phyloP scores from a whole-genome alignment of 2,888 invertebrate genomes.

The Cantharis nigra region DNA sequence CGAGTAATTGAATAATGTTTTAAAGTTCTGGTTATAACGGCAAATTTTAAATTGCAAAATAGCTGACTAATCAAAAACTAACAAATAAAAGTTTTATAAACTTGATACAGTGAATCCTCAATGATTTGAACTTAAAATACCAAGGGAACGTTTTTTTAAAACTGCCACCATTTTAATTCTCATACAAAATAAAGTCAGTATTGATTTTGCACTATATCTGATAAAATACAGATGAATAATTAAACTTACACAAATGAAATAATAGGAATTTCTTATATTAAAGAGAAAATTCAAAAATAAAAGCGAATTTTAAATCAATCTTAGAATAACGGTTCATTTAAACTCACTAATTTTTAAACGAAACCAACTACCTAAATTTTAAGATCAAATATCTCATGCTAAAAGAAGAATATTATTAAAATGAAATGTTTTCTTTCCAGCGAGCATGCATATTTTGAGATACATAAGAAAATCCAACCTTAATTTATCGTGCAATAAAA shows the following conservation, averaged over 20 bases:
- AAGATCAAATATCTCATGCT: not conserved
- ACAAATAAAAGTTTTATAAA: not conserved
- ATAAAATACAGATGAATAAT: not conserved
- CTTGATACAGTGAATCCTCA: not conserved
- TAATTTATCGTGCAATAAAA: not conserved
- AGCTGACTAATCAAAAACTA: not conserved
- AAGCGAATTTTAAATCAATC: too few relatives aligned
- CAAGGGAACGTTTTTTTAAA: not conserved
- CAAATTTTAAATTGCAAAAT: constrained; percentile 2
- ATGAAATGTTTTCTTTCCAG: not conserved
- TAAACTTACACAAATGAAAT: too few relatives aligned
- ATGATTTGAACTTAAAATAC: not conserved
- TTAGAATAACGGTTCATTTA: not conserved
- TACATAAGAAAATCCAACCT: not conserved
- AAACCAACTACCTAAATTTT: too few relatives aligned
- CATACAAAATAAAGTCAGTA: not conserved
- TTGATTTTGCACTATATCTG: not conserved
- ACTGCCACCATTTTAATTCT: not conserved
- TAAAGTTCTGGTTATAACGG: not conserved
- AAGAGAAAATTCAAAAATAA: too few relatives aligned
- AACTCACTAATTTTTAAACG: not conserved
- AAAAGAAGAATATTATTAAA: not conserved
- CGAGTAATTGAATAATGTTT: constrained; percentile 1
- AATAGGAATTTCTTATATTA: not conserved
- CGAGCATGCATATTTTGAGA: not conserved